A percentile compares a stretch with the other conserved stretches of the same genome.
Conservation (phyloP, 2,113 vertebrate species). For the Tachycineta bicolor region DNA sequence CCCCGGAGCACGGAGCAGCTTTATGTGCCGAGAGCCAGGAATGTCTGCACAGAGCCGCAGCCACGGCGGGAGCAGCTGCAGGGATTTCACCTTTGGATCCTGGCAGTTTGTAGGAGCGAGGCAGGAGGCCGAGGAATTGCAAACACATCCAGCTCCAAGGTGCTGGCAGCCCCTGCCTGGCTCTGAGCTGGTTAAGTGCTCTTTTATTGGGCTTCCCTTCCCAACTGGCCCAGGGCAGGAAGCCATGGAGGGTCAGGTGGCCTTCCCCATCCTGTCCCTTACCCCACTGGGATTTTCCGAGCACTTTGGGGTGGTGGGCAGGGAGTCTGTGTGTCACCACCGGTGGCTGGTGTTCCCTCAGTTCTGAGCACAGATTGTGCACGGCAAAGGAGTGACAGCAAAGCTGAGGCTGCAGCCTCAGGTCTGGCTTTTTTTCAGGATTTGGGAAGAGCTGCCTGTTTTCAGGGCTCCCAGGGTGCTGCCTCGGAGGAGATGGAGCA, state of each 20-base stretch:
- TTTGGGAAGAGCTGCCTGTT: neutral
- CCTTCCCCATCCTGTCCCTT: neutral
- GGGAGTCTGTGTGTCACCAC: neutral
- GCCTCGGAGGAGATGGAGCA: neutral
- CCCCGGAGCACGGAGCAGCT: neutral
- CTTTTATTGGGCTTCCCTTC: constrained; percentile 18
- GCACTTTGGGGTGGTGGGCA: neutral
- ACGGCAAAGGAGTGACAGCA: neutral
- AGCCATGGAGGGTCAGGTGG: neutral
- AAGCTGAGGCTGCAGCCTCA: neutral
- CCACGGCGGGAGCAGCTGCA: neutral
- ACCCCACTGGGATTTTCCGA: neutral
- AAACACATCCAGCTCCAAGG: constrained; percentile 18
- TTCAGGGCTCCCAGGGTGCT: neutral
- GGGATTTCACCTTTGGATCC: constrained; percentile 42
- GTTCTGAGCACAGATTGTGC: neutral
- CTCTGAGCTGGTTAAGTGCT: constrained; percentile 16
- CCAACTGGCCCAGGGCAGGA: neutral
- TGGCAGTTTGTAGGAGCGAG: neutral
- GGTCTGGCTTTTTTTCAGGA: neutral
- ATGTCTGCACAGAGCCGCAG: neutral
- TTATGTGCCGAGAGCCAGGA: neutral
- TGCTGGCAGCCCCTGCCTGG: constrained; percentile 20
- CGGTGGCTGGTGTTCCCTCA: neutral
- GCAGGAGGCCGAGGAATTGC: constrained; percentile 40